Percentiles rank a stretch among this genome's conserved stretches.
Evolutionary conservation across 2,113 vertebrate genomes (phyloP).

Genomic region (Scomber japonicus): DNA sequence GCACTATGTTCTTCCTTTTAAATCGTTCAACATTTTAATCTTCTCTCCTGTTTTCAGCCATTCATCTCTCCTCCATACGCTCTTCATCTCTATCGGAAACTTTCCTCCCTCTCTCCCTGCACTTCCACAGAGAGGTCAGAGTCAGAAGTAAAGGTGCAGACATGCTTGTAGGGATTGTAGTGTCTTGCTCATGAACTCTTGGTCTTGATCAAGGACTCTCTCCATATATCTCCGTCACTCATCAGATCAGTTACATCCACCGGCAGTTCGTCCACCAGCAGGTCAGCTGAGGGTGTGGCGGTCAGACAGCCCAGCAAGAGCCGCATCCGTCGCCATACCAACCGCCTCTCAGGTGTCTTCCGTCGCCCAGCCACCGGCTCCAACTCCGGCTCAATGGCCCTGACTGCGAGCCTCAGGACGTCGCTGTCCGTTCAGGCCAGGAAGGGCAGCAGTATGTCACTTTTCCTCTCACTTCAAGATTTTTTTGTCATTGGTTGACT

Average conservation of each 20-base stretch:
- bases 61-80: not conserved
- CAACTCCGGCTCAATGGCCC: slow-evolving; percentile 56
- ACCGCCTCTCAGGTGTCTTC: slow-evolving; percentile 85
- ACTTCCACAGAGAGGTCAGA: too few relatives aligned
- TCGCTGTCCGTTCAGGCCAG: slow-evolving; percentile 55
- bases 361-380: slow-evolving; percentile 59
- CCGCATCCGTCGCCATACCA: slow-evolving; percentile 81
- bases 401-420: slow-evolving; percentile 54
- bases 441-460: slow-evolving; percentile 73
- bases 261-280: slow-evolving; percentile 54
- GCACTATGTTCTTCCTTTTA: not conserved
- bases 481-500: not conserved
- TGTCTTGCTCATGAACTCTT: not conserved
- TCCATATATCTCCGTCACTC: not conserved
- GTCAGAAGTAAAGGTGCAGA: too few relatives aligned
- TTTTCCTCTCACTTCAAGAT: not conserved
- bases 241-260: slow-evolving; percentile 79
- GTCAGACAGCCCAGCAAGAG: slow-evolving; percentile 80
- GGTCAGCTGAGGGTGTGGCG: slow-evolving; percentile 68
- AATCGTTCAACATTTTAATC: too few relatives aligned
- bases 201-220: not conserved
- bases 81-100: too few relatives aligned
- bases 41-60: not conserved
- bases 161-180: not conserved
- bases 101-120: too few relatives aligned